These are phyloP conservation scores for Diogma glabrata DNA, from an alignment of 2,888 invertebrate genomes.

Conservation along the genomic window DNA sequence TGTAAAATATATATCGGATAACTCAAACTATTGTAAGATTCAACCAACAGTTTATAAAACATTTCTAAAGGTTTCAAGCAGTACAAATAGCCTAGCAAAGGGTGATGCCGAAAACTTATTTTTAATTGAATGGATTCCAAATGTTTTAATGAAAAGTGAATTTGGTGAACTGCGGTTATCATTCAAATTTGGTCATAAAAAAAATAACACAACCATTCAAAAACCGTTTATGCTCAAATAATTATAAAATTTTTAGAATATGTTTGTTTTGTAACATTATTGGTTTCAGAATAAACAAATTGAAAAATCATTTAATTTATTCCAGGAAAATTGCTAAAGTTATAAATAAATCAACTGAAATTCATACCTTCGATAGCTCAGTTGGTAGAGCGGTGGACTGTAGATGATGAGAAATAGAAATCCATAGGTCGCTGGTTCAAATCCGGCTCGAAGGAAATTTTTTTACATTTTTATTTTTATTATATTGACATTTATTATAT, in stretches of 20 bases:
- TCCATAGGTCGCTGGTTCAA: conserved; percentile 60
- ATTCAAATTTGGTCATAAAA: conserved; percentile 57
- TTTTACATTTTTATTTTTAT: no score
- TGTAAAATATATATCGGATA: not conserved
- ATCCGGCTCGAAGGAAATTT: conserved; percentile 51
- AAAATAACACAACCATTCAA: conserved; percentile 22
- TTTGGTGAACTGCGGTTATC: conserved; percentile 61
- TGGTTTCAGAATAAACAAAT: no score
- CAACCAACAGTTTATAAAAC: conserved; percentile 26
- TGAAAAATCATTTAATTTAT: no score
- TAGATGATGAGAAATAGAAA: conserved; percentile 31
- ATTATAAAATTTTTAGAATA: no score
- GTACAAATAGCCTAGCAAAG: no score
- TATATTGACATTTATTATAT: no score
- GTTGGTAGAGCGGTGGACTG: conserved; percentile 30
- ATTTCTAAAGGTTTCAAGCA: conserved; percentile 24
- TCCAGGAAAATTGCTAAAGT: no score
- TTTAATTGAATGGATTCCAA: conserved; percentile 65
- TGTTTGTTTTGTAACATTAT: no score
- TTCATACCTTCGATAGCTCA: conserved; percentile 28
- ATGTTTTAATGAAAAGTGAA: conserved; percentile 52
- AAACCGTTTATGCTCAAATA: conserved; percentile 4
- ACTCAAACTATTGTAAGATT: conserved; percentile 19
- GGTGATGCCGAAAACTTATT: conserved; percentile 39
- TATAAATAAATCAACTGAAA: no score